Percentiles rank a stretch among this genome's conserved stretches.
Evolutionary conservation across 1,140 invertebrate genomes (phyloP).

Genomic region (Drosophila erecta): DNA sequence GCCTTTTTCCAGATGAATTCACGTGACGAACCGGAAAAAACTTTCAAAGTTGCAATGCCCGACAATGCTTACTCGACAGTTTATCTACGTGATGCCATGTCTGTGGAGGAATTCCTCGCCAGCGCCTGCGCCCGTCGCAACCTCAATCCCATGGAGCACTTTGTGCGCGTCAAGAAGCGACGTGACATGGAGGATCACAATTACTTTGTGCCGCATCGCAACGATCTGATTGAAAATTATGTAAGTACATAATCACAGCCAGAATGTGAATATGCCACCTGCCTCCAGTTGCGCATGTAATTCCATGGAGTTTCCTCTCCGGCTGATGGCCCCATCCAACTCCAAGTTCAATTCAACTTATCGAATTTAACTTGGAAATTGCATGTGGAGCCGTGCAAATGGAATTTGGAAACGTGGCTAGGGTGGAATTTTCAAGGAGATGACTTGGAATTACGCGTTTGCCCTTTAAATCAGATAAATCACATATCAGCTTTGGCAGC

Average conservation of each 20-base stretch:
- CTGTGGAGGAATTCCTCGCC: conserved; percentile 97
- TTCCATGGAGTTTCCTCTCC: background rate
- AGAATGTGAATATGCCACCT: conserved; percentile 2
- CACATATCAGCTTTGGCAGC: background rate
- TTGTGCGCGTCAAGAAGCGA: conserved; percentile 96
- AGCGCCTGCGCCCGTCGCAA: conserved; percentile 95
- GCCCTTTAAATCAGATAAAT: background rate
- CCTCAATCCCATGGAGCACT: conserved; percentile 97
- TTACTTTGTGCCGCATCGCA: conserved; percentile 96
- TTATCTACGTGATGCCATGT: conserved; percentile 94
- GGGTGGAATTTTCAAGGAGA: background rate
- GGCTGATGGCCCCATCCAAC: too few relatives aligned
- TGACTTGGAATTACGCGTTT: background rate
- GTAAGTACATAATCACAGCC: conserved; percentile 87
- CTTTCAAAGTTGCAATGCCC: conserved; percentile 95
- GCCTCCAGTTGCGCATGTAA: background rate
- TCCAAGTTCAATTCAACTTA: conserved; percentile 45
- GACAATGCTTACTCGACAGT: conserved; percentile 92
- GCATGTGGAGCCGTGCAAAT: conserved; percentile 29
- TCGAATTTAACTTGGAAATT: conserved; percentile 43
- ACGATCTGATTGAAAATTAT: conserved; percentile 97
- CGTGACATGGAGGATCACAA: conserved; percentile 97
- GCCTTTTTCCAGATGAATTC: conserved; percentile 89
- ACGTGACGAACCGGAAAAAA: conserved; percentile 93
- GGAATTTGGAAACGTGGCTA: conserved; percentile 24